A percentile compares a stretch with the other conserved stretches of the same genome.
phyloP scores from a whole-genome alignment of 2,113 vertebrate species.

The Apus apus region DNA sequence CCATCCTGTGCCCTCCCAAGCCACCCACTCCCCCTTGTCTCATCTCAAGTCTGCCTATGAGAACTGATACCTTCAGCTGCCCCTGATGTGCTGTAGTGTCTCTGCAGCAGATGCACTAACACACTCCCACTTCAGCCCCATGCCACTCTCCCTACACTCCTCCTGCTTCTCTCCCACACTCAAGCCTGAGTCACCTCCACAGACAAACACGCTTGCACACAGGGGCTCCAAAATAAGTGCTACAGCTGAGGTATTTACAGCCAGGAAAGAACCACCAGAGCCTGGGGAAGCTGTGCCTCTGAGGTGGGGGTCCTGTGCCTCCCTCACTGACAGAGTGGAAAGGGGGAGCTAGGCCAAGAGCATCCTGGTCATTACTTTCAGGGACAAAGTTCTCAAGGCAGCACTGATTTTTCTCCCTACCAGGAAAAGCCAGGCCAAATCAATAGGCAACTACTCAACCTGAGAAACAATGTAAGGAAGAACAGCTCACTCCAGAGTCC shows the following conservation, averaged over 20 bases:
- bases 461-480: background rate
- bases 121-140: background rate
- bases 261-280: background rate
- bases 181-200: background rate
- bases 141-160: background rate
- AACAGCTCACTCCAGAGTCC: background rate
- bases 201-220: background rate
- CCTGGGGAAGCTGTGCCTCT: background rate
- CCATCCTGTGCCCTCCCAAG: background rate
- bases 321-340: background rate
- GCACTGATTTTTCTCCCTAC: background rate
- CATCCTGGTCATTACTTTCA: background rate
- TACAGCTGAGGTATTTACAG: background rate
- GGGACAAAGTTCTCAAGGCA: background rate
- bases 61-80: background rate
- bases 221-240: background rate
- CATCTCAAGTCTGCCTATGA: background rate
- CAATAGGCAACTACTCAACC: background rate
- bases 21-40: background rate
- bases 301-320: background rate
- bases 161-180: background rate
- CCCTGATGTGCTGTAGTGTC: rapidly evolving
- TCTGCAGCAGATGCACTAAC: background rate
- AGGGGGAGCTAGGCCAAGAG: background rate
- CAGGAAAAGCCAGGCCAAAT: background rate